Evolutionary conservation across 2,113 vertebrate species (phyloP).

Genomic region (Tapirus terrestris): DNA sequence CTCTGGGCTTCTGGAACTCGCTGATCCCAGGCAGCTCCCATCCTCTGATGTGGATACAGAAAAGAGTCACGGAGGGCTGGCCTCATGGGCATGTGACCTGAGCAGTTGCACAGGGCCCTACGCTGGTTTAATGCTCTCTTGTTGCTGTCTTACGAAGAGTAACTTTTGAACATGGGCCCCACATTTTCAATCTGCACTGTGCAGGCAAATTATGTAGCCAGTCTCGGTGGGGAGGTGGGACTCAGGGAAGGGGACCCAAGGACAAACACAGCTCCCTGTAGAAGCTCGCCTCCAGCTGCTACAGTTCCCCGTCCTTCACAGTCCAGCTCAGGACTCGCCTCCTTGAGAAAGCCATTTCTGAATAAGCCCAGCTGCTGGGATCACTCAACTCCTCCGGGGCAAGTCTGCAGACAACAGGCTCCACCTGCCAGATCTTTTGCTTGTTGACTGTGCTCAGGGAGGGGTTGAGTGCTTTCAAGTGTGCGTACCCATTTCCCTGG

Average conservation of each 20-base stretch:
- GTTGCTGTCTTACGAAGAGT: neutral
- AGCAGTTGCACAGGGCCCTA: neutral
- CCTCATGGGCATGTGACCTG: neutral
- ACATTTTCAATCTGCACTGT: neutral
- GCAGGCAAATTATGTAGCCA: neutral
- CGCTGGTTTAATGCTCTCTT: neutral
- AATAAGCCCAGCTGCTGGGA: neutral
- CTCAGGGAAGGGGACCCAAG: neutral
- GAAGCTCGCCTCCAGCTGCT: neutral
- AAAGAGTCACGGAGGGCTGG: neutral
- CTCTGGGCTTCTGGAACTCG: neutral
- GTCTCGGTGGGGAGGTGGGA: neutral
- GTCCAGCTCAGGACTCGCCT: neutral
- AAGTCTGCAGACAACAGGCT: neutral
- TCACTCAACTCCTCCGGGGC: neutral
- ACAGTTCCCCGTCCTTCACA: neutral
- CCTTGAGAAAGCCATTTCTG: neutral
- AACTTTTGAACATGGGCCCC: neutral
- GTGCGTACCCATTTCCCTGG: neutral
- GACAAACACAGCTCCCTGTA: neutral
- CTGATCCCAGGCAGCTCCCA: neutral
- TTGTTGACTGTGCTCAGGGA: neutral
- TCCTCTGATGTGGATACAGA: neutral
- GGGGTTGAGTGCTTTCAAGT: neutral
- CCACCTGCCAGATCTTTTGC: no score